A percentile compares a stretch with the other conserved stretches of the same genome.
phyloP scores from a whole-genome alignment of 1,140 invertebrate species.

The Mamestra configurata region DNA sequence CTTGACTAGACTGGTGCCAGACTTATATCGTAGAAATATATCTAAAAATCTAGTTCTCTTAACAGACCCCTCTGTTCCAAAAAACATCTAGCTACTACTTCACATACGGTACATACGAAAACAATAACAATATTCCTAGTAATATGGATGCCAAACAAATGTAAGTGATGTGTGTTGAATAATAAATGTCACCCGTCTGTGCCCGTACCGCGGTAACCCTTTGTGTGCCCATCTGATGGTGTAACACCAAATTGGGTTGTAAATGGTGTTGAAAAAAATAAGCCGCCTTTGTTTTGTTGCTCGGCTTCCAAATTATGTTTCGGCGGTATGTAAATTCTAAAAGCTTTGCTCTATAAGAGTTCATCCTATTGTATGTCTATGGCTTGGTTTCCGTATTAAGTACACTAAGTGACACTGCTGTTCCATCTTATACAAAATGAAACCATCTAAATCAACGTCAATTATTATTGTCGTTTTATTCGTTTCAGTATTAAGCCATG shows the following conservation, averaged over 20 bases:
- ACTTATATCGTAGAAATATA: too few relatives aligned
- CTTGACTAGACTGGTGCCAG: too few relatives aligned
- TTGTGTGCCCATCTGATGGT: conserved; percentile 20
- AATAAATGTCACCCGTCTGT: conserved; percentile 17
- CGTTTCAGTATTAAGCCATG: too few relatives aligned
- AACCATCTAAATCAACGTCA: too few relatives aligned
- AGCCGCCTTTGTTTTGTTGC: not conserved
- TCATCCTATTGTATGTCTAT: too few relatives aligned
- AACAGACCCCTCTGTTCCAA: not conserved
- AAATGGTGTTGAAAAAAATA: conserved; percentile 1
- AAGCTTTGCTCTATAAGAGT: not conserved
- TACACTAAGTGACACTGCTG: too few relatives aligned
- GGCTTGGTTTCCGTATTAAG: too few relatives aligned
- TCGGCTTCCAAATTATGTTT: not conserved
- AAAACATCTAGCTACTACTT: not conserved
- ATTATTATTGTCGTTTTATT: too few relatives aligned
- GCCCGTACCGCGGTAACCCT: conserved; percentile 14
- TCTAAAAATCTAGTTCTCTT: not conserved
- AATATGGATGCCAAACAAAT: conserved; percentile 23
- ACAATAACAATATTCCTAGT: conserved; percentile 15
- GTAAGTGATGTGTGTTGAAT: conserved; percentile 26
- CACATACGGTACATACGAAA: not conserved
- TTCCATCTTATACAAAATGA: too few relatives aligned
- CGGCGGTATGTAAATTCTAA: not conserved
- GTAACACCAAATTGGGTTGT: conserved; percentile 19